These are phyloP conservation scores for Drosophila obscura DNA, from an alignment of 1,140 invertebrate species.

Conservation along the genomic window DNA sequence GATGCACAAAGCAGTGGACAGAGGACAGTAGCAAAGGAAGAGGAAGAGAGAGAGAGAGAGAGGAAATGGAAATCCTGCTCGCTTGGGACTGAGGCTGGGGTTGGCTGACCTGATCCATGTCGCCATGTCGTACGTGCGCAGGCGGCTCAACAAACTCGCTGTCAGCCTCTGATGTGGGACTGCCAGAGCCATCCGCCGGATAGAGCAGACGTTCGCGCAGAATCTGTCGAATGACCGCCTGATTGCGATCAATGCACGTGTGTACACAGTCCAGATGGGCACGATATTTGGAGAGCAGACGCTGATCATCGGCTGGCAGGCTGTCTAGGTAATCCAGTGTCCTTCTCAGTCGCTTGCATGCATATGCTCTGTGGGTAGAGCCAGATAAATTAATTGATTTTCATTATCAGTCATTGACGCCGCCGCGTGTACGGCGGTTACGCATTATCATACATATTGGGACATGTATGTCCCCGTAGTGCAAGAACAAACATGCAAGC, in stretches of 20 bases:
- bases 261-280: slow-evolving; percentile 90
- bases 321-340: slow-evolving; percentile 90
- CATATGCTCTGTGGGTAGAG: slow-evolving; percentile 85
- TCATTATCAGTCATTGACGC: slow-evolving; percentile 23
- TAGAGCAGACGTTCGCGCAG: slow-evolving; percentile 84
- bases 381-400: slow-evolving; percentile 40
- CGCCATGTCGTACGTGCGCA: slow-evolving; percentile 77
- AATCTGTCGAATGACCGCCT: slow-evolving; percentile 92
- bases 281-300: slow-evolving; percentile 90
- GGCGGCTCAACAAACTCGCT: slow-evolving; percentile 52
- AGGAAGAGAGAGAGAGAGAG: slow-evolving; percentile 16
- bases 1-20: too few species aligned
- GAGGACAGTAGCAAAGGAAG: too few species aligned
- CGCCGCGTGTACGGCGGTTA: background rate
- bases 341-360: slow-evolving; percentile 87
- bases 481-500: too few species aligned
- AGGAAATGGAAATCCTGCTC: background rate
- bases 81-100: background rate
- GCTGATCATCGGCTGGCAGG: slow-evolving; percentile 90
- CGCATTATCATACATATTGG: too few species aligned
- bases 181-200: slow-evolving; percentile 32
- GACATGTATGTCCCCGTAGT: too few species aligned
- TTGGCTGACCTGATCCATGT: slow-evolving; percentile 74
- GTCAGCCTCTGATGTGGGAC: slow-evolving; percentile 6
- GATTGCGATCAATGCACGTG: slow-evolving; percentile 93